These are phyloP conservation scores for Spea multiplicata DNA, from an alignment of 2,113 vertebrate genomes.

Conservation along the genomic window DNA sequence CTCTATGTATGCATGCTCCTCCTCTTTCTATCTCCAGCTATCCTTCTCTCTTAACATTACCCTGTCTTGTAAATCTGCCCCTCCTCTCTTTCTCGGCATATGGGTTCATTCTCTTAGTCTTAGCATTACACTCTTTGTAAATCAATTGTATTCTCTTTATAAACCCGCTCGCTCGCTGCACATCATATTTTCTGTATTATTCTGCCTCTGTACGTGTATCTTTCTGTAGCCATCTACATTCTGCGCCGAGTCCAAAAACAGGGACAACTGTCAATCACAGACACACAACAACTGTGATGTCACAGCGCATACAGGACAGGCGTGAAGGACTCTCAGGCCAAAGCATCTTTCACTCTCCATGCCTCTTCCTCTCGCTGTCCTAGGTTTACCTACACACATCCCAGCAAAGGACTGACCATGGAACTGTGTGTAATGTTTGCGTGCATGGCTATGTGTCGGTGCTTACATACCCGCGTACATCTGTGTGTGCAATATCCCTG, in stretches of 20 bases:
- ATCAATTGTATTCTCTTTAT: neutral
- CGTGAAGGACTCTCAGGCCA: slow-evolving; percentile 45
- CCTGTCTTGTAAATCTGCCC: slow-evolving; percentile 1
- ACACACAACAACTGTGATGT: slow-evolving; percentile 31
- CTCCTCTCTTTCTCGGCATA: neutral
- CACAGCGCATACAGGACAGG: slow-evolving; percentile 32
- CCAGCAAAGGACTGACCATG: neutral
- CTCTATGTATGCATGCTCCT: neutral
- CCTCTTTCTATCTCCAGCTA: neutral
- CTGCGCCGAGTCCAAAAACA: neutral
- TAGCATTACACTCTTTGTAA: neutral
- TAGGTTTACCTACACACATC: slow-evolving; percentile 39
- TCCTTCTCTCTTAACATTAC: neutral
- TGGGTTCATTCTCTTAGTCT: neutral
- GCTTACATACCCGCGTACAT: neutral
- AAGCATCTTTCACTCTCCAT: slow-evolving; percentile 11
- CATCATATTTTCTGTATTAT: neutral
- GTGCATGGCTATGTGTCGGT: neutral
- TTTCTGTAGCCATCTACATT: neutral
- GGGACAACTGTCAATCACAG: slow-evolving; percentile 31
- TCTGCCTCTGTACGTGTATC: neutral
- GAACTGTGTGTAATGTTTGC: neutral
- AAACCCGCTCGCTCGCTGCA: neutral
- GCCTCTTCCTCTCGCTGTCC: slow-evolving; percentile 23
- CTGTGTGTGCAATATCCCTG: neutral